A percentile compares a stretch with the other conserved stretches of the same genome.
phyloP scores from a whole-genome alignment of 2,888 invertebrate species.

The Ernsta delagoae region DNA sequence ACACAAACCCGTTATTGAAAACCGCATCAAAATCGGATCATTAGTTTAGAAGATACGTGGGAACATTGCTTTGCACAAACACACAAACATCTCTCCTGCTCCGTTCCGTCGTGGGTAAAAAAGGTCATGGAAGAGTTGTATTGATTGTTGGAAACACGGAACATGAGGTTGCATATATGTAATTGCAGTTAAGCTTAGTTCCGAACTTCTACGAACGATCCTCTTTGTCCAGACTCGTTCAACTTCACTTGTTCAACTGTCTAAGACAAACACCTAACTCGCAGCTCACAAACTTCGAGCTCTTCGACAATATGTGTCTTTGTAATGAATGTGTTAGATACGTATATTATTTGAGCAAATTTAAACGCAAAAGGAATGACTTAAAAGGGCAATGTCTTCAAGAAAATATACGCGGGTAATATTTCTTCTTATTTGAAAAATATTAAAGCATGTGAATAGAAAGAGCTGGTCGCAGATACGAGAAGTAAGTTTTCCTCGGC shows the following conservation, averaged over 20 bases:
- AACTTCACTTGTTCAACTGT: conserved; percentile 13
- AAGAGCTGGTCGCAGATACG: not conserved
- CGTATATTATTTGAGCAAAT: not conserved
- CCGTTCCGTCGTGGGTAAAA: too few relatives aligned
- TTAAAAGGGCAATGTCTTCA: not conserved
- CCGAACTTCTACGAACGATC: conserved; percentile 2
- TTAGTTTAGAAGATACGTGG: too few relatives aligned
- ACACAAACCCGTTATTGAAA: too few relatives aligned
- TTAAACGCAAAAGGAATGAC: not conserved
- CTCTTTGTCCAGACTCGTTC: conserved; percentile 4
- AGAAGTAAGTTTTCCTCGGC: conserved; percentile 49
- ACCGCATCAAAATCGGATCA: too few relatives aligned
- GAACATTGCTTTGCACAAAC: too few relatives aligned
- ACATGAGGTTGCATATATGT: conserved; percentile 1
- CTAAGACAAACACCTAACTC: conserved; percentile 10
- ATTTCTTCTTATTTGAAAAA: conserved; percentile 1
- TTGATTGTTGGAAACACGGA: not conserved
- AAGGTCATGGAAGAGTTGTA: too few relatives aligned
- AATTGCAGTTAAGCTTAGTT: conserved; percentile 7
- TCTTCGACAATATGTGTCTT: conserved; percentile 7
- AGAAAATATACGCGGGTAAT: not conserved
- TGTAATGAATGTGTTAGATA: not conserved
- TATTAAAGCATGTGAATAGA: not conserved
- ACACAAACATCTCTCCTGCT: too few relatives aligned
- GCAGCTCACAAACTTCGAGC: conserved; percentile 1